Conservation (phyloP, 2,888 invertebrate species). For the Rhingia rostrata region DNA sequence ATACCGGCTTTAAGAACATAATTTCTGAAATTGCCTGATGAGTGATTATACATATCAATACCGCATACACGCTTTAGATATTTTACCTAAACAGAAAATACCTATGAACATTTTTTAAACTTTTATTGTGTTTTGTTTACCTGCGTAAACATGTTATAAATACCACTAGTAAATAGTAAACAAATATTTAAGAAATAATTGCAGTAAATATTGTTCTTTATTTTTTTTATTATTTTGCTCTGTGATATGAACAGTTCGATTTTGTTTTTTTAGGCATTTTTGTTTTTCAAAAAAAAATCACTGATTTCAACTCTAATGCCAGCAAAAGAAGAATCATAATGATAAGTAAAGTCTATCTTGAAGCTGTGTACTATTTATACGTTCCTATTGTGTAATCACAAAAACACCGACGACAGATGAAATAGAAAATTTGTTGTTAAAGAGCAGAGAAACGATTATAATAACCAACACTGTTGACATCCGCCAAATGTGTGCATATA, state of each 20-base stretch:
- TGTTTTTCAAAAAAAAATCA: slow-evolving; percentile 8
- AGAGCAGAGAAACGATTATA: slow-evolving; percentile 60
- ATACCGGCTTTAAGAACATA: too few relatives aligned
- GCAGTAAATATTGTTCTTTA: slow-evolving; percentile 49
- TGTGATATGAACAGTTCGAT: slow-evolving; percentile 68
- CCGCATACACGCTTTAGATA: too few relatives aligned
- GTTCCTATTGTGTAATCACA: slow-evolving; percentile 66
- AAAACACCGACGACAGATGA: slow-evolving; percentile 47
- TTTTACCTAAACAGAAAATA: slow-evolving; percentile 35
- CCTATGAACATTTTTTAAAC: slow-evolving; percentile 58
- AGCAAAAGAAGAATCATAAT: slow-evolving; percentile 7
- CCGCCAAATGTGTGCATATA: slow-evolving; percentile 24
- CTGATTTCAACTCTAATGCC: neutral
- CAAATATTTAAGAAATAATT: slow-evolving; percentile 47
- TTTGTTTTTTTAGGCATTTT: slow-evolving; percentile 31
- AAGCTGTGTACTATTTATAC: slow-evolving; percentile 28
- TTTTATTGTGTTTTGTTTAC: slow-evolving; percentile 23
- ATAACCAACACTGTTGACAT: slow-evolving; percentile 43
- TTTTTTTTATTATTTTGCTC: slow-evolving; percentile 33
- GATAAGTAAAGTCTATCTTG: slow-evolving; percentile 38
- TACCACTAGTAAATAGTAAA: slow-evolving; percentile 60
- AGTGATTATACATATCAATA: too few relatives aligned
- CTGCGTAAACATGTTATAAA: slow-evolving; percentile 50
- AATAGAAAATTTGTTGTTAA: slow-evolving; percentile 46
- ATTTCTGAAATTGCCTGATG: too few relatives aligned